Base-by-base conservation (phyloP, 2,888 invertebrate species). In the Trichogramma evanescens region DNA sequence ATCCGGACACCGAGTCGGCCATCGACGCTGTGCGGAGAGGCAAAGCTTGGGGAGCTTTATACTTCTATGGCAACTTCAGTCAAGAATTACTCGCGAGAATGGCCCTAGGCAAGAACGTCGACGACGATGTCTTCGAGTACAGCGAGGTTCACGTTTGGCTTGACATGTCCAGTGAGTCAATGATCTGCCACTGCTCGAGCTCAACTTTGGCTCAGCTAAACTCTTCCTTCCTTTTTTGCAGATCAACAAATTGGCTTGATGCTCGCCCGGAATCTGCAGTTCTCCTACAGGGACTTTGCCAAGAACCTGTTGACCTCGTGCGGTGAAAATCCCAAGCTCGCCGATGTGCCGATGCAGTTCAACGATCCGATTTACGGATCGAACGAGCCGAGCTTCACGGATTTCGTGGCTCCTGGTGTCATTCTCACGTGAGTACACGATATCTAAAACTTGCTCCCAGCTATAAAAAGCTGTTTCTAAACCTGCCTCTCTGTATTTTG, bases 341-440 rank as follows among this genome's bases (percentile, higher is more conserved):
- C 93, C 10, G 92, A 92, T 79, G 88, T 93, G 66, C 93, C 93
- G 9, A 92, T 93, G 69, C 89, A 92, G 79, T 93, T 93, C 80
- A 87, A 89, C 73, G 86, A 91, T 64, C 93, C 94, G 49, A 90
- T 94, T 73, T 94, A 93, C 76, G 94, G 93, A 56, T 87, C 88
- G 61, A 89, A 86, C 76, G 88, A 92, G 74, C 94, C 95, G 3
- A 93, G 91, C 9, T 96, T 96, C 74, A 95, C 95, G 0, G 94
- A 95, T 78, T 96, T 95, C 79, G 95, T 96, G 63, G 95, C 95
- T 9, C 95, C 95, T 50, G 95, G 95, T 67, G 93, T 96, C 65
- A 94, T 95, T 70, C 80, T 95, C 67, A 93, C 93, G 93, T 93
- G 79, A 86, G 88, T 82, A 8, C 50, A 5, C 9, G 42, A 3